phyloP scores from a whole-genome alignment of 2,888 invertebrate species.

The Drosophila melanosoma region DNA sequence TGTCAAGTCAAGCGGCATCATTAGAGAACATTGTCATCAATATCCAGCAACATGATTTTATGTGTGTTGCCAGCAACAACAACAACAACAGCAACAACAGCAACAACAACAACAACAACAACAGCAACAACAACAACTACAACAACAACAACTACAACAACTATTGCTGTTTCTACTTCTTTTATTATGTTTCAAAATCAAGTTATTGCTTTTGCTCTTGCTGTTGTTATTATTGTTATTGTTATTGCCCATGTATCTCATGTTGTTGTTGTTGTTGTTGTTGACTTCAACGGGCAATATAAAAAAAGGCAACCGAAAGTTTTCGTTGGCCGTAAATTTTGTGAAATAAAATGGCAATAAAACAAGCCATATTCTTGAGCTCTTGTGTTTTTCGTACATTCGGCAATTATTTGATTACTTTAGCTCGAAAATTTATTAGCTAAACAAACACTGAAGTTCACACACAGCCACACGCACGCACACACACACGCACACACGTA shows the following conservation, averaged over 20 bases:
- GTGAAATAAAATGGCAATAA: conserved; percentile 77
- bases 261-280: conserved; percentile 23
- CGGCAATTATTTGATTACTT: conserved; percentile 80
- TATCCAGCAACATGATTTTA: conserved; percentile 49
- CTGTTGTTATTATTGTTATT: conserved; percentile 29
- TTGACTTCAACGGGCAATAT: conserved; percentile 40
- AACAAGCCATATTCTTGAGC: conserved; percentile 67
- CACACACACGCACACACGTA: conserved; percentile 7
- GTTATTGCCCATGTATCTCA: conserved; percentile 1
- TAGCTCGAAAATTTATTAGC: conserved; percentile 75
- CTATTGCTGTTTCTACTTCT: conserved; percentile 9
- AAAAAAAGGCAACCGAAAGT: conserved; percentile 61
- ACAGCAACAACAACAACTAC: not conserved
- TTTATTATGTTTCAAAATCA: conserved; percentile 67
- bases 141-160: not conserved
- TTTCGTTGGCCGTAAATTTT: conserved; percentile 76
- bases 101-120: no score
- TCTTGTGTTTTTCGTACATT: conserved; percentile 72
- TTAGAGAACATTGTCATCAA: conserved; percentile 58
- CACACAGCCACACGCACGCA: conserved; percentile 38
- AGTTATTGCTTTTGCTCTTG: conserved; percentile 53
- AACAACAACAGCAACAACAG: not conserved
- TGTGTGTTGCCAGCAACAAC: not conserved
- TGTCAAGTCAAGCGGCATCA: conserved; percentile 57
- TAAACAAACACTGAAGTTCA: conserved; percentile 73